phyloP scores from a whole-genome alignment of 1,140 invertebrate genomes.

The Drosophila setifemur region DNA sequence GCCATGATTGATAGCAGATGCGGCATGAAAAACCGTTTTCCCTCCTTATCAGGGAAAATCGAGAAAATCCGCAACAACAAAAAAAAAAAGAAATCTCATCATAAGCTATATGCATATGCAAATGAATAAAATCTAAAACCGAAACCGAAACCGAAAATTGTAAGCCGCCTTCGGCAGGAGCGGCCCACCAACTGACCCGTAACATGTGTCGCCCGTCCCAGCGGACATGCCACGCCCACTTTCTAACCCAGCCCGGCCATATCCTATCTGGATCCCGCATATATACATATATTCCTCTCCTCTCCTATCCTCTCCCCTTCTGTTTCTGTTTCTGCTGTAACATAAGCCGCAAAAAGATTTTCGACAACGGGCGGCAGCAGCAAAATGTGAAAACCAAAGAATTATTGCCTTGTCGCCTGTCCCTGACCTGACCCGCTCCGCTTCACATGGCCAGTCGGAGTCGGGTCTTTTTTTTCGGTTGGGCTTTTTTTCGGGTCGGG shows the following conservation, averaged over 20 bases:
- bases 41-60: constrained; percentile 5
- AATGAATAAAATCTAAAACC: constrained; percentile 54
- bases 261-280: constrained; percentile 13
- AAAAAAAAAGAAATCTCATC: constrained; percentile 28
- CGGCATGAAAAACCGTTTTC: neutral
- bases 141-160: constrained; percentile 38
- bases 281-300: neutral
- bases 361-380: constrained; percentile 49
- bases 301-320: neutral
- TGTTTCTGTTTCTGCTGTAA: constrained; percentile 23
- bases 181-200: constrained; percentile 68
- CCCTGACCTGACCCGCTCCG: constrained; percentile 62
- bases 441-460: constrained; percentile 36
- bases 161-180: constrained; percentile 32
- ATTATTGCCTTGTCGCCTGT: constrained; percentile 71
- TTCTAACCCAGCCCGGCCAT: neutral
- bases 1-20: neutral
- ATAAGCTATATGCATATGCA: constrained; percentile 54
- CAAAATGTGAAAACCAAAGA: constrained; percentile 76
- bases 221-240: constrained; percentile 27
- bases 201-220: constrained; percentile 65
- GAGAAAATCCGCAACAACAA: neutral
- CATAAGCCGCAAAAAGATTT: constrained; percentile 79
- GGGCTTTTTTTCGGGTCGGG: neutral
- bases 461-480: neutral